phyloP scores from a whole-genome alignment of 2,113 vertebrate species.

The Chunga burmeisteri region DNA sequence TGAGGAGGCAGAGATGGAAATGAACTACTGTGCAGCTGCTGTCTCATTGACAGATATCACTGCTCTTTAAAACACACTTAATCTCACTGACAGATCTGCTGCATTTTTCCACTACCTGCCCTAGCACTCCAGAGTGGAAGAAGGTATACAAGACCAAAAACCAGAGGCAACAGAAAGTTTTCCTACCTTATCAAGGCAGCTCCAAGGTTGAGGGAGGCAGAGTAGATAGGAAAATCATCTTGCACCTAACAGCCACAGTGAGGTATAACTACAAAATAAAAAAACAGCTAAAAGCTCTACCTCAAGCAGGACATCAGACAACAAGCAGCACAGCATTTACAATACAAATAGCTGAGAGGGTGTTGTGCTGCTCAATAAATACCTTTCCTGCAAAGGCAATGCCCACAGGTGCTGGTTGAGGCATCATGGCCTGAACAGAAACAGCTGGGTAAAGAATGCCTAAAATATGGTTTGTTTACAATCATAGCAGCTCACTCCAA shows the following conservation, averaged over 20 bases:
- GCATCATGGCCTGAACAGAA: background rate
- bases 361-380: background rate
- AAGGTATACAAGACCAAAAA: rapidly evolving
- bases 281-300: background rate
- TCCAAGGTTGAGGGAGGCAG: rapidly evolving
- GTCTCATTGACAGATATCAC: background rate
- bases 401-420: background rate
- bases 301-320: rapidly evolving
- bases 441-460: background rate
- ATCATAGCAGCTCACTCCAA: rapidly evolving
- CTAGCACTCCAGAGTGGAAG: background rate
- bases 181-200: background rate
- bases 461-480: rapidly evolving
- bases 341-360: rapidly evolving
- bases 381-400: background rate
- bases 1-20: background rate
- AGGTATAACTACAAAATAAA: rapidly evolving
- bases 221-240: rapidly evolving
- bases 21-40: background rate
- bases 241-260: rapidly evolving
- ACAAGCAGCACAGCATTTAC: rapidly evolving
- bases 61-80: constrained; percentile 8
- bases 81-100: background rate
- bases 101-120: background rate
- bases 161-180: background rate